Base-by-base conservation (phyloP, 2,888 invertebrate genomes). In the Plebejus argus region DNA sequence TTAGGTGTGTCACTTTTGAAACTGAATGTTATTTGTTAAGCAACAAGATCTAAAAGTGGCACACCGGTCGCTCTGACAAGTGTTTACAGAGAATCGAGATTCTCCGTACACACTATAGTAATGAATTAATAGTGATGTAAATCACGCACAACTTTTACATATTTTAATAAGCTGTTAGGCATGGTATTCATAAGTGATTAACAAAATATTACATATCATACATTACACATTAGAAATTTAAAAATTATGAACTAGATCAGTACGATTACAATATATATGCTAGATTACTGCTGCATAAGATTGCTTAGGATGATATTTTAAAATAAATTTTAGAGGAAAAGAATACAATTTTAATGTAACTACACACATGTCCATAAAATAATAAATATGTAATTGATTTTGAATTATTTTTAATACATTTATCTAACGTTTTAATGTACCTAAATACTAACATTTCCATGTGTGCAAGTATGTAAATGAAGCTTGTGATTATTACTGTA, bases 401-500 rank as follows among this genome's bases (percentile, higher is more conserved):
- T 28, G 33, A 66, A 28, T 28, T 66, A 28, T 66, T 66, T 66
- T 66, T 66, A 66, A 66, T 66, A 66, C 23, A 56, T 20, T 5
- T 18, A 61, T 15, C 66, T 33, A 66, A 61, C 23, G 12, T 45
- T 72, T 53, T n/a, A 71, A 35, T 72, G 15, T 45, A n/a, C n/a
- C n/a, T n/a, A 49, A 72, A 45, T 23, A 45, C 72, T 72, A 72
- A 72, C 23, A 39, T 72, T 72, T 45, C 45, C 23, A 39, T 20
- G 23, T 45, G 72, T 72, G 45, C 23, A 45, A 15, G 18, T 61
- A 33, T 15, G 66, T 45, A 45, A 20, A 72, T 12, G 45, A 72
- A 72, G 23, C 45, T 71, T 71, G 71, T 71, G 71, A 39, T 71
- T 71, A 71, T 71, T 10, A 45, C 10, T 39, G 15, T 23, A 72